A percentile compares a stretch with the other conserved stretches of the same genome.
These are phyloP conservation scores for Ramphastos sulfuratus DNA, from an alignment of 2,113 vertebrate genomes.

Conservation along the genomic window DNA sequence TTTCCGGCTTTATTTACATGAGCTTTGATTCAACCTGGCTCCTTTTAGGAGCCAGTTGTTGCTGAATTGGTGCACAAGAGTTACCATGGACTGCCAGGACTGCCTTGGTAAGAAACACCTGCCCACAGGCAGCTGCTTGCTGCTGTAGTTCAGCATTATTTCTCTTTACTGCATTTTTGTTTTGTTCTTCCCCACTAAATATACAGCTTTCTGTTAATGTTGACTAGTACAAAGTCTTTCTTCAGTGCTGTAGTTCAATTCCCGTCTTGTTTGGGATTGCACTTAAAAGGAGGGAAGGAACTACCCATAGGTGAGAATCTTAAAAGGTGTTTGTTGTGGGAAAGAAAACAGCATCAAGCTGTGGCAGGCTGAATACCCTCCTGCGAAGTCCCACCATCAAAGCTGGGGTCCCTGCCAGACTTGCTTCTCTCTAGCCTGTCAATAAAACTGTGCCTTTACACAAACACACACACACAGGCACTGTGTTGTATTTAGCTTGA, in stretches of 20 bases:
- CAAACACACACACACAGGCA: neutral
- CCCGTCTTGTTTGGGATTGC: neutral
- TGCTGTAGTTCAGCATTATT: neutral
- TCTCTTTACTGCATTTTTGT: neutral
- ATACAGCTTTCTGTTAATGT: neutral
- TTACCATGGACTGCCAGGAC: neutral
- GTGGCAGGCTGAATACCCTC: neutral
- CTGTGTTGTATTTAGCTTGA: slow-evolving; percentile 12
- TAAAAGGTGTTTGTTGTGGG: slow-evolving; percentile 39
- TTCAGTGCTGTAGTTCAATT: neutral
- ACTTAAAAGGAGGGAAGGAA: slow-evolving; percentile 24
- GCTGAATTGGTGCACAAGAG: neutral
- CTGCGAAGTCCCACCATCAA: slow-evolving; percentile 22
- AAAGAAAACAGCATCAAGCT: slow-evolving; percentile 27
- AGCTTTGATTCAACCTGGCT: neutral
- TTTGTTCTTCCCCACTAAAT: neutral
- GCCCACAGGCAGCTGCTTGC: neutral
- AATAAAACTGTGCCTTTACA: slow-evolving; percentile 19
- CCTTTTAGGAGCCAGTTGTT: neutral
- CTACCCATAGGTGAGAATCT: slow-evolving; percentile 36
- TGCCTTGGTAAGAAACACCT: neutral
- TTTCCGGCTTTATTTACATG: neutral
- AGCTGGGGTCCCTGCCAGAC: neutral
- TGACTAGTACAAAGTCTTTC: neutral
- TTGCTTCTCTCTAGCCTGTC: neutral